phyloP scores from a whole-genome alignment of 2,888 invertebrate species.

The Drosophila percnosoma region DNA sequence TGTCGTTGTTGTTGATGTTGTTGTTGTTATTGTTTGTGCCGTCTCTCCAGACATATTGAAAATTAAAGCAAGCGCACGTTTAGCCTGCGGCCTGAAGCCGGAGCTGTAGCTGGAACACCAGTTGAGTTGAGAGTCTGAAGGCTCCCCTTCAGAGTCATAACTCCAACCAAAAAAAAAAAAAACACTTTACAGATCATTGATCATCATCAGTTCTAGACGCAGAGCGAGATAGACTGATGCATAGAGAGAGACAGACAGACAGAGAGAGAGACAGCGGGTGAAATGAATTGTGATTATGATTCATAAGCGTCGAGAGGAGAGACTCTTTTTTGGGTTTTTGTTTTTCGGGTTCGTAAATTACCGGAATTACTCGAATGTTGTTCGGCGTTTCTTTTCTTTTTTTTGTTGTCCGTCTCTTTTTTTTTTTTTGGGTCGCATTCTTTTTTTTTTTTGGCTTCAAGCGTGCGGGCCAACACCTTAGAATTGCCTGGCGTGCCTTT shows the following conservation, averaged over 20 bases:
- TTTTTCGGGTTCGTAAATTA: constrained; percentile 69
- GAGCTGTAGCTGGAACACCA: constrained; percentile 1
- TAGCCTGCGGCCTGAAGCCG: constrained; percentile 51
- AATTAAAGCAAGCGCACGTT: constrained; percentile 79
- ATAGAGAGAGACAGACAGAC: constrained; percentile 4
- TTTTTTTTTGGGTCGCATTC: constrained; percentile 31
- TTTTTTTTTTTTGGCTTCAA: constrained; percentile 43
- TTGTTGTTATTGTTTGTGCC: constrained; percentile 28
- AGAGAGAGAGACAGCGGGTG: constrained; percentile 3
- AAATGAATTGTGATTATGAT: constrained; percentile 73
- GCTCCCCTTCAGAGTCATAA: constrained; percentile 48
- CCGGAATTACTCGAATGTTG: constrained; percentile 72
- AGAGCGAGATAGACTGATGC: constrained; percentile 16
- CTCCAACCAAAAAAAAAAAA: constrained; percentile 69
- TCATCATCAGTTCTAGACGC: constrained; percentile 72
- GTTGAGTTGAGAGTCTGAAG: constrained; percentile 1
- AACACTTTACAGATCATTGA: constrained; percentile 82
- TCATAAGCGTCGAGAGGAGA: constrained; percentile 64
- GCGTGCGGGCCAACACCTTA: constrained; percentile 71
- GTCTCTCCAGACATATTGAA: constrained; percentile 71
- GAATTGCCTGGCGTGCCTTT: constrained; percentile 66
- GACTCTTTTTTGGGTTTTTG: constrained; percentile 31
- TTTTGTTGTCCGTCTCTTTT: constrained; percentile 15
- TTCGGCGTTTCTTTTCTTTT: constrained; percentile 31
- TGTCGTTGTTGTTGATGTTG: constrained; percentile 41